A percentile compares a stretch with the other conserved stretches of the same genome.
phyloP scores from a whole-genome alignment of 2,797 vertebrate species.

The Anolis apletophallus region DNA sequence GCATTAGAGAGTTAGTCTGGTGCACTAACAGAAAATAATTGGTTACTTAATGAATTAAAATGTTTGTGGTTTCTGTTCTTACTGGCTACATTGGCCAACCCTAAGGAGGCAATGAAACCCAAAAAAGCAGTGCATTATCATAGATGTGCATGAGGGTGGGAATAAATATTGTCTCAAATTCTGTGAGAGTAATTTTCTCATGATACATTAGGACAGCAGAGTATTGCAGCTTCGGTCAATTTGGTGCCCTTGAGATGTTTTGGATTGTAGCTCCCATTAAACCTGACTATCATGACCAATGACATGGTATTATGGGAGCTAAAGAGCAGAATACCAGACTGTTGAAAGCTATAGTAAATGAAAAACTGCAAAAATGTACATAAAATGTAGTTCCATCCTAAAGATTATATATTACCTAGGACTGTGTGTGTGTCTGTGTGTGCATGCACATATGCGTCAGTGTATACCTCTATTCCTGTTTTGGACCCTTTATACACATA shows the following conservation, averaged over 20 bases:
- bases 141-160: no score
- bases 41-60: no score
- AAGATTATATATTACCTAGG: no score
- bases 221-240: background rate
- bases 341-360: background rate
- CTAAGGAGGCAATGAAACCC: background rate
- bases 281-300: no score
- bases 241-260: background rate
- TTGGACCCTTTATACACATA: background rate
- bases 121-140: background rate
- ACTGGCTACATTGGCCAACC: background rate
- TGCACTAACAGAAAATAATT: background rate
- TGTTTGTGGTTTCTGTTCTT: background rate
- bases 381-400: no score
- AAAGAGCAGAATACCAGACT: no score
- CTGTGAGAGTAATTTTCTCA: background rate
- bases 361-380: background rate
- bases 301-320: no score
- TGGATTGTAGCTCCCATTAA: no score
- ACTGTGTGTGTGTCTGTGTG: no score
- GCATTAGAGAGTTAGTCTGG: background rate
- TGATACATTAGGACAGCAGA: background rate
- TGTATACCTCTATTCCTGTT: background rate
- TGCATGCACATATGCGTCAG: background rate
- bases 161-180: background rate